Evolutionary conservation across 37 sponge, comb jelly and placozoan genomes (phyloP).

Genomic region (Oopsacas minuta): DNA sequence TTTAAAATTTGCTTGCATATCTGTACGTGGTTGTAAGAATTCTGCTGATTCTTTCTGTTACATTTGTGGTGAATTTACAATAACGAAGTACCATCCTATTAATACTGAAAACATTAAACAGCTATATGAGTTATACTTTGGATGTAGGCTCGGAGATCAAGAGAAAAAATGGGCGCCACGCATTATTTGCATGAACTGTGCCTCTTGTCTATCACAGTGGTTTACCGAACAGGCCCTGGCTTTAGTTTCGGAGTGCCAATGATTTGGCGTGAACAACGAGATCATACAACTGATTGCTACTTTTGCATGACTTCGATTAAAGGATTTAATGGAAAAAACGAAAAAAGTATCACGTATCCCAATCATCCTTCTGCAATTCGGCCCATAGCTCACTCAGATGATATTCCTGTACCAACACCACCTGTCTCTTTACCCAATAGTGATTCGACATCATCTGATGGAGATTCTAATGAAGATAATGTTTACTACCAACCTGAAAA

Average conservation of each 20-base stretch:
- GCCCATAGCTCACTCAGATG: slow-evolving; percentile 5
- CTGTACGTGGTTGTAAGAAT: slow-evolving; percentile 11
- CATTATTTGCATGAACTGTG: neutral
- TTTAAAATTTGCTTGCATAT: neutral
- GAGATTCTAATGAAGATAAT: neutral
- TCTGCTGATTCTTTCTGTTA: too few species aligned
- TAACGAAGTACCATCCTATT: neutral
- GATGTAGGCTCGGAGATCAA: neutral
- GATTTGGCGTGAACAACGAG: slow-evolving; percentile 14
- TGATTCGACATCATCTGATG: slow-evolving; percentile 10
- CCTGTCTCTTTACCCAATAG: neutral
- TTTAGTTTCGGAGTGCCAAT: neutral
- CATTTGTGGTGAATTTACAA: neutral
- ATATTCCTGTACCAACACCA: slow-evolving; percentile 16
- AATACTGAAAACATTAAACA: neutral
- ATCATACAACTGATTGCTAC: slow-evolving; percentile 9
- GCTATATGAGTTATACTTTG: neutral
- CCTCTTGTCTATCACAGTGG: slow-evolving; percentile 8
- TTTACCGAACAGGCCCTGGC: slow-evolving; percentile 11
- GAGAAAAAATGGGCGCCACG: neutral
- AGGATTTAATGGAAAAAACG: slow-evolving; percentile 1
- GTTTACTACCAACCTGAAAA: neutral
- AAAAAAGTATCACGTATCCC: neutral
- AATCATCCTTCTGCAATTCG: neutral
- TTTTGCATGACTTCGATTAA: neutral